phyloP scores from a whole-genome alignment of 2,797 vertebrate genomes.

The Leptoclinus maculatus region DNA sequence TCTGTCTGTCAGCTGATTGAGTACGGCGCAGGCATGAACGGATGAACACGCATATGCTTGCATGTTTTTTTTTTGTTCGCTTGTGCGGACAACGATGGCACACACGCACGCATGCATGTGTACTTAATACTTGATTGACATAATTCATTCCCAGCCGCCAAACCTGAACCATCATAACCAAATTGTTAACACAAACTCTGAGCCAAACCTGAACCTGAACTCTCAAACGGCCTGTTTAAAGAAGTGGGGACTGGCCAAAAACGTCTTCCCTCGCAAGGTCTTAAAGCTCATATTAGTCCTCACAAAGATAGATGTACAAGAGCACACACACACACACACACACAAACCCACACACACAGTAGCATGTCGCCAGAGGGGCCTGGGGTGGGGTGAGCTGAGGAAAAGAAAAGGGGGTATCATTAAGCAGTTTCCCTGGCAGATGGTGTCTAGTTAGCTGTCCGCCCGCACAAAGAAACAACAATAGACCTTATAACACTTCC shows the following conservation, averaged over 20 bases:
- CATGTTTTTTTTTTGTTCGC: background rate
- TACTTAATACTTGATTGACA: background rate
- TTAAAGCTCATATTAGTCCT: slow-evolving; percentile 1
- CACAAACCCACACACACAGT: slow-evolving; percentile 39
- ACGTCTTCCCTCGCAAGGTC: background rate
- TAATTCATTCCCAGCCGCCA: background rate
- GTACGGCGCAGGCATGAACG: slow-evolving; percentile 16
- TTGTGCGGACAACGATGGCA: background rate
- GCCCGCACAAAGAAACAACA: slow-evolving; percentile 65
- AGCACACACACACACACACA: slow-evolving; percentile 37
- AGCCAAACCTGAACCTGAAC: background rate
- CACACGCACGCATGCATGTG: background rate
- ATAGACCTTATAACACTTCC: slow-evolving; percentile 50
- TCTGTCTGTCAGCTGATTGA: slow-evolving; percentile 47
- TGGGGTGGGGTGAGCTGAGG: slow-evolving; percentile 39
- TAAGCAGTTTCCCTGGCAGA: slow-evolving; percentile 82
- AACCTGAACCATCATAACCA: background rate
- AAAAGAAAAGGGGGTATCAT: slow-evolving; percentile 69
- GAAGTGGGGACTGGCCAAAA: background rate
- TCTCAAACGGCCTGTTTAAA: slow-evolving; percentile 1
- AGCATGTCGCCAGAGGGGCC: slow-evolving; percentile 45
- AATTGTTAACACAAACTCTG: background rate
- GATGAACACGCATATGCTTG: slow-evolving; percentile 8
- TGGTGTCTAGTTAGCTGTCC: slow-evolving; percentile 75
- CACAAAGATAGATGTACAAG: slow-evolving; percentile 3